These are phyloP conservation scores for Megalops atlanticus DNA, from an alignment of 2,113 vertebrate species.

Conservation along the genomic window DNA sequence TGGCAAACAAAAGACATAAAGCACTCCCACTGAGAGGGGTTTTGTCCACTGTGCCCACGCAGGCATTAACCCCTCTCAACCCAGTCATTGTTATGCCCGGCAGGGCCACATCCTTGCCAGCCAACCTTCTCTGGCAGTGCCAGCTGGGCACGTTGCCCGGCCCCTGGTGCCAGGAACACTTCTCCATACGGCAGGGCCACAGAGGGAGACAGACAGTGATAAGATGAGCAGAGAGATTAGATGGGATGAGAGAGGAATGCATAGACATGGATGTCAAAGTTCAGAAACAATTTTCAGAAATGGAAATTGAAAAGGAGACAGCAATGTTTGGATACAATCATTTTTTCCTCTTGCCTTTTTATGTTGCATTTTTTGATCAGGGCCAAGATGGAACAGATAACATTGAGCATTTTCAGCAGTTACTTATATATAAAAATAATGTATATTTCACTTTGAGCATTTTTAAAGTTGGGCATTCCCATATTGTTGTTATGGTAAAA, in stretches of 20 bases:
- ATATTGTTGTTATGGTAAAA: too few relatives aligned
- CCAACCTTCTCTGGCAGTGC: constrained; percentile 10
- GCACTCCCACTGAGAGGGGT: not conserved
- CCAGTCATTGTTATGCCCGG: not conserved
- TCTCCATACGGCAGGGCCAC: not conserved
- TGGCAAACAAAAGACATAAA: not conserved
- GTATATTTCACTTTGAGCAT: too few relatives aligned
- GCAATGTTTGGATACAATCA: too few relatives aligned
- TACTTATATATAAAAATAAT: too few relatives aligned
- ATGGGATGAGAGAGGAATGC: not conserved
- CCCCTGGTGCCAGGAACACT: constrained; percentile 6
- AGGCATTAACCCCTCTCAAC: constrained; percentile 22
- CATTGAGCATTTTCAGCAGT: too few relatives aligned
- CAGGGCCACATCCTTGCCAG: not conserved
- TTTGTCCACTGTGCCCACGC: constrained; percentile 20
- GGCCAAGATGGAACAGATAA: too few relatives aligned
- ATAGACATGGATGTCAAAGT: not conserved
- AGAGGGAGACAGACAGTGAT: not conserved
- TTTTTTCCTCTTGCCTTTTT: too few relatives aligned
- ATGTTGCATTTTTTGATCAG: too few relatives aligned
- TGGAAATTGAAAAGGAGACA: too few relatives aligned
- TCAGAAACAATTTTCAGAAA: too few relatives aligned
- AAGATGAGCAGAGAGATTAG: not conserved
- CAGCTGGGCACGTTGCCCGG: constrained; percentile 12
- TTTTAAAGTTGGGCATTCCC: too few relatives aligned